Percentiles rank a stretch among this genome's conserved stretches.
Conservation (phyloP, 2,797 vertebrate species). For the Epinephelus coioides region DNA sequence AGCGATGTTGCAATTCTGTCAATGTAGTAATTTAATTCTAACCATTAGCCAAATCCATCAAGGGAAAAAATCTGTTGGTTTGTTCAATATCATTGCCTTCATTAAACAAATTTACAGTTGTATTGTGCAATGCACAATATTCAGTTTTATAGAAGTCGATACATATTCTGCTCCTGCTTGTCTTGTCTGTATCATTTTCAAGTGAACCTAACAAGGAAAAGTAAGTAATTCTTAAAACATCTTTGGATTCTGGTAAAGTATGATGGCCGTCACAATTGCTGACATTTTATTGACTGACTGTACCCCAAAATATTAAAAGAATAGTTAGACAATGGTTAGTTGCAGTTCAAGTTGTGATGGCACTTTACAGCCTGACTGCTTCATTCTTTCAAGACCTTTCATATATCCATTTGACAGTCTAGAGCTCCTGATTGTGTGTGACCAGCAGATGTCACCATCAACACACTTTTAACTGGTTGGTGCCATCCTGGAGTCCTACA, state of each 20-base stretch:
- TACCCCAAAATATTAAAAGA: neutral
- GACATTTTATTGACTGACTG: neutral
- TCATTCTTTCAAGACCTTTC: neutral
- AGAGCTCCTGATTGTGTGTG: neutral
- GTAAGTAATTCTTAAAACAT: neutral
- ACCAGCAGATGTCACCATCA: conserved; percentile 84
- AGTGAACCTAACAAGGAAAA: neutral
- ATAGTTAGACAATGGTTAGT: neutral
- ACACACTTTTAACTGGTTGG: conserved; percentile 48
- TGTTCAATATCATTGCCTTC: neutral
- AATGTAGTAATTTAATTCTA: neutral
- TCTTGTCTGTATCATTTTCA: neutral
- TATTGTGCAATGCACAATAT: neutral
- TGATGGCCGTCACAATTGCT: rapidly evolving
- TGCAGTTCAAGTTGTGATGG: neutral
- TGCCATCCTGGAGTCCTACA: neutral
- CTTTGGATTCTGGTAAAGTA: neutral
- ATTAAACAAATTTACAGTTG: neutral
- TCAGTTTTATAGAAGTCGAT: neutral
- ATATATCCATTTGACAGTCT: neutral
- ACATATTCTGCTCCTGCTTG: neutral
- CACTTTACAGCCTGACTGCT: neutral
- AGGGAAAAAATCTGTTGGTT: neutral
- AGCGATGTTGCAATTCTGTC: neutral
- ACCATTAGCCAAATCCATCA: neutral